phyloP scores from a whole-genome alignment of 2,113 vertebrate genomes.

The Salvelinus sp. region DNA sequence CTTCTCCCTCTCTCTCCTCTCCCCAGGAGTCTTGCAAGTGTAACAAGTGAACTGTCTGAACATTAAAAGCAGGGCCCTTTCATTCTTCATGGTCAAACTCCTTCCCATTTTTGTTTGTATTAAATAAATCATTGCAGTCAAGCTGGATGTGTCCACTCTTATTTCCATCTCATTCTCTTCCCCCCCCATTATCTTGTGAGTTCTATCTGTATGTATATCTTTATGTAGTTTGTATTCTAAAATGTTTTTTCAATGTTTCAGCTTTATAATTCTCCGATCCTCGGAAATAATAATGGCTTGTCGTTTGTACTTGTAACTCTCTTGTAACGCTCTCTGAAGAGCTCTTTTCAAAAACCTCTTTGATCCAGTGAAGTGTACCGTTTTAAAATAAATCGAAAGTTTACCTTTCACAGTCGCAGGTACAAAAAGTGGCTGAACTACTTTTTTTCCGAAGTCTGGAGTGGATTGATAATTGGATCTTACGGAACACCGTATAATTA shows the following conservation, averaged over 20 bases:
- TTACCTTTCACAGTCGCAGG: constrained; percentile 38
- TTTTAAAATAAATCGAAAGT: constrained; percentile 44
- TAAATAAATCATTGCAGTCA: neutral
- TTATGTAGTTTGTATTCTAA: neutral
- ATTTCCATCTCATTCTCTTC: neutral
- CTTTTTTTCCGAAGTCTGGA: constrained; percentile 44
- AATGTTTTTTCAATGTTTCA: neutral
- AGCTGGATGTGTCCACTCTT: neutral
- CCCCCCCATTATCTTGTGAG: constrained; percentile 20
- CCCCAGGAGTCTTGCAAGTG: neutral
- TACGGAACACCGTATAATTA: constrained; percentile 60
- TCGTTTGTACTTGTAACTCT: neutral
- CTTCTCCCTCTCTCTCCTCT: constrained; percentile 15
- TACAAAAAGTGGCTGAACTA: constrained; percentile 25
- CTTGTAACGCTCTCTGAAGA: neutral
- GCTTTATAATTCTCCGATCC: constrained; percentile 20
- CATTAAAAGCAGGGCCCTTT: neutral
- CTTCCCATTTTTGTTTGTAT: neutral
- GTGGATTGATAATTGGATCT: constrained; percentile 52
- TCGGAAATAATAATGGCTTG: neutral
- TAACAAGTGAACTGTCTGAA: neutral
- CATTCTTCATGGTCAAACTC: neutral
- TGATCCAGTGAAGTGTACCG: constrained; percentile 15
- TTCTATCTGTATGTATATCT: constrained; percentile 39
- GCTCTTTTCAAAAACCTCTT: constrained; percentile 12